Conservation (phyloP, 53 echinoderm and acorn worm species). For the Paelopatides confundens region DNA sequence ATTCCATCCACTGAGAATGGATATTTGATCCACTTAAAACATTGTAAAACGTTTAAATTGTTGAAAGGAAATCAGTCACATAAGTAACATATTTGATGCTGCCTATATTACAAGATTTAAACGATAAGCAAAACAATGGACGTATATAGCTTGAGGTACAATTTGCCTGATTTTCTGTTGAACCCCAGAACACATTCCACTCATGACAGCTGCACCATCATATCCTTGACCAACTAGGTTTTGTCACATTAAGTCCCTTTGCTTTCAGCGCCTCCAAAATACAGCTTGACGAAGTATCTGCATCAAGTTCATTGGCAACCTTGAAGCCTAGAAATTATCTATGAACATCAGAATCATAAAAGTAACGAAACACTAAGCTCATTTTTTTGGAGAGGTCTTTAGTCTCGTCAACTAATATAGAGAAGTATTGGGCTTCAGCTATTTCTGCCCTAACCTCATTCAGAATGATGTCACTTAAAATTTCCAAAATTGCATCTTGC, state of each 20-base stretch:
- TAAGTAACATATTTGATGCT: slow-evolving; percentile 4
- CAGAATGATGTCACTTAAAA: slow-evolving; percentile 32
- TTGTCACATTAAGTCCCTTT: slow-evolving; percentile 31
- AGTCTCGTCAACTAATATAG: slow-evolving; percentile 27
- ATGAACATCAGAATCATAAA: slow-evolving; percentile 48
- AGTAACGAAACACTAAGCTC: slow-evolving; percentile 23
- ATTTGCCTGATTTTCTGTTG: slow-evolving; percentile 31
- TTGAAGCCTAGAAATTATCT: slow-evolving; percentile 40
- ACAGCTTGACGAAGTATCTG: slow-evolving; percentile 2
- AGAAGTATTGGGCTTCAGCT: slow-evolving; percentile 2
- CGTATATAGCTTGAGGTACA: slow-evolving; percentile 37
- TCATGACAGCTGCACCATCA: slow-evolving; percentile 65
- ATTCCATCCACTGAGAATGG: slow-evolving; percentile 21
- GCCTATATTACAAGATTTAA: slow-evolving; percentile 43
- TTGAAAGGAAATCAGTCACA: slow-evolving; percentile 35
- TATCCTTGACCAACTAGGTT: slow-evolving; percentile 57
- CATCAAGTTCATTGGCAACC: slow-evolving; percentile 38
- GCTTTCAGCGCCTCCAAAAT: slow-evolving; percentile 8
- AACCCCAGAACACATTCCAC: slow-evolving; percentile 52
- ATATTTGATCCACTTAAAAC: slow-evolving; percentile 29
- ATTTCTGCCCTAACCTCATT: slow-evolving; percentile 43
- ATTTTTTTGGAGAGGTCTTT: slow-evolving; percentile 39
- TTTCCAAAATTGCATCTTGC: slow-evolving; percentile 53
- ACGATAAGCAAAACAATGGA: slow-evolving; percentile 61
- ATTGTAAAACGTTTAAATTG: slow-evolving; percentile 13